A percentile compares a stretch with the other conserved stretches of the same genome.
phyloP scores from a whole-genome alignment of 2,113 vertebrate genomes.

The Heterotilapia buettikoferi region DNA sequence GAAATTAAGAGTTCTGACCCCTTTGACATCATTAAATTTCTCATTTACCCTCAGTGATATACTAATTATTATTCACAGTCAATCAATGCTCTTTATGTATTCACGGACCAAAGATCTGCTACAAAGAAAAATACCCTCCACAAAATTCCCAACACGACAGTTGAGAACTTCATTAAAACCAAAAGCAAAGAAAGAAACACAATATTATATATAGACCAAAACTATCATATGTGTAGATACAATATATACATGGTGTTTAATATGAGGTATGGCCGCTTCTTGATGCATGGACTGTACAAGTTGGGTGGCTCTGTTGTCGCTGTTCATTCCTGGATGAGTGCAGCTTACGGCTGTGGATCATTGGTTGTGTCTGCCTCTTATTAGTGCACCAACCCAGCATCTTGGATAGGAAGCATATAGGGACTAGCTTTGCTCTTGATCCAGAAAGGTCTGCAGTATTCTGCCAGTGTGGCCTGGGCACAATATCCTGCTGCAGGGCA shows the following conservation, averaged over 20 bases:
- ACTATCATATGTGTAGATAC: background rate
- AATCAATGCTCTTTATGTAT: background rate
- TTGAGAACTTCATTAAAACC: background rate
- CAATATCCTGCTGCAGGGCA: background rate
- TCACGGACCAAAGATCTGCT: background rate
- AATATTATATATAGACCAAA: background rate
- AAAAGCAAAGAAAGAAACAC: background rate
- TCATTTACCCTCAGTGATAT: background rate
- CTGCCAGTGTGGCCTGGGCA: background rate
- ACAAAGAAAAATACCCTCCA: background rate
- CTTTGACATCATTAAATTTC: slow-evolving; percentile 16
- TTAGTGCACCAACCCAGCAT: background rate
- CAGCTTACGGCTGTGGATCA: background rate
- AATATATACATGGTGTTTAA: background rate
- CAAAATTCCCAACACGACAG: background rate
- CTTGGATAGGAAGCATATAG: background rate
- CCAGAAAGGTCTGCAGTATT: background rate
- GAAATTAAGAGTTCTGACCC: background rate
- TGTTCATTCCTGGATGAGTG: background rate
- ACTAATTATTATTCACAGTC: background rate
- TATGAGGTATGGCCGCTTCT: background rate
- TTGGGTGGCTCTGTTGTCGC: background rate
- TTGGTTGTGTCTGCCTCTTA: background rate
- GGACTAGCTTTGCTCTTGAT: background rate
- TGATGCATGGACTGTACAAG: background rate